Percentiles rank a stretch among this genome's conserved stretches.
Evolutionary conservation across 2,797 vertebrate genomes (phyloP).

Genomic region (Rhinophrynus dorsalis): DNA sequence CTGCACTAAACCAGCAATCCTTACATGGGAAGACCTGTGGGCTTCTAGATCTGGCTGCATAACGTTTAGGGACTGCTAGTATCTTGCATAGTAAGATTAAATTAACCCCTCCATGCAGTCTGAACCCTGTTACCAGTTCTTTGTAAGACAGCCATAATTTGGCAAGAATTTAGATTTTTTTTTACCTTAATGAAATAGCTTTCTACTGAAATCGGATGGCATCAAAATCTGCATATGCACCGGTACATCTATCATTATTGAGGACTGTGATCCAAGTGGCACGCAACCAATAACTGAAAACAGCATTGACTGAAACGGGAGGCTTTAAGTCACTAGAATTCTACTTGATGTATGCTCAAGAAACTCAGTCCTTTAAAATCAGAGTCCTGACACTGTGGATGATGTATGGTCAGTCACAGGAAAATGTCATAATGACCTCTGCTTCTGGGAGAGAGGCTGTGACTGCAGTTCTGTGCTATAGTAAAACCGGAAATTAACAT

Average conservation of each 20-base stretch:
- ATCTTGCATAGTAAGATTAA: too few species aligned
- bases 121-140: too few species aligned
- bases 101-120: too few species aligned
- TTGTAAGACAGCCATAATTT: too few species aligned
- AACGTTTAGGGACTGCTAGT: too few species aligned
- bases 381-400: neutral
- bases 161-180: too few species aligned
- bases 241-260: neutral
- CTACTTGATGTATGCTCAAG: neutral
- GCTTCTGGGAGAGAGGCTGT: neutral
- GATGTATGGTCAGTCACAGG: neutral
- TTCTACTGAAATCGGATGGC: neutral
- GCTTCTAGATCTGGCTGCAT: too few species aligned
- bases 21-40: too few species aligned
- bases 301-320: conserved; percentile 2
- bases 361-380: neutral
- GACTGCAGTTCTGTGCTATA: neutral
- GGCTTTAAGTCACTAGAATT: neutral
- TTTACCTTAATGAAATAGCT: neutral
- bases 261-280: conserved; percentile 21
- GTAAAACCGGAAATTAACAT: neutral
- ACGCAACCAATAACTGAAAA: conserved; percentile 15
- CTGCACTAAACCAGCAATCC: too few species aligned
- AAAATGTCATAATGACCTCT: neutral
- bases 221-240: neutral